phyloP scores from a whole-genome alignment of 2,113 vertebrate genomes.

The Genyomyrus donnyi region DNA sequence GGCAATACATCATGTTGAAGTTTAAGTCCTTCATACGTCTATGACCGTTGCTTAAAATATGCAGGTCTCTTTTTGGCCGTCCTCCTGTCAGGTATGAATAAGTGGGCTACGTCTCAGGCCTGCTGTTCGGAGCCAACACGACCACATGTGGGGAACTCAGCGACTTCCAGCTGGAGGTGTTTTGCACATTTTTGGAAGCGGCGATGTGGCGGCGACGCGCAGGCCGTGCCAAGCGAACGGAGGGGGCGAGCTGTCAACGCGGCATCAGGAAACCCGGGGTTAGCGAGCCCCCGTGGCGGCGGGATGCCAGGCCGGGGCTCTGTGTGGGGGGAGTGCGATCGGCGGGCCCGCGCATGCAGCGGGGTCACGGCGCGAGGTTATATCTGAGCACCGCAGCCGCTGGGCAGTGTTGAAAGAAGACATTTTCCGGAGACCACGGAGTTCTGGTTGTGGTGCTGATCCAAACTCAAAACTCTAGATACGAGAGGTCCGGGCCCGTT shows the following conservation, averaged over 20 bases:
- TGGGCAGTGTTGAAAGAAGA: background rate
- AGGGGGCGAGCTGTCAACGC: background rate
- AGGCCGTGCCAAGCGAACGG: background rate
- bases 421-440: background rate
- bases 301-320: background rate
- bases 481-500: background rate
- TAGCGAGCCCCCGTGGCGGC: background rate
- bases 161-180: conserved; percentile 5
- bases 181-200: conserved; percentile 2
- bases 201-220: background rate
- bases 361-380: background rate
- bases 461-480: background rate
- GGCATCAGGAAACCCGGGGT: background rate
- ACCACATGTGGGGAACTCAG: background rate
- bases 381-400: background rate
- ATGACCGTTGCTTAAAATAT: background rate
- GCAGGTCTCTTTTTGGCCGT: background rate
- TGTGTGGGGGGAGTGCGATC: background rate
- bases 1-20: background rate
- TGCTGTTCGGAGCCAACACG: background rate
- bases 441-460: background rate
- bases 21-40: background rate
- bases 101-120: background rate
- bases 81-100: conserved; percentile 11
- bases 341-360: background rate